A percentile compares a stretch with the other conserved stretches of the same genome.
Conservation (phyloP, 2,113 vertebrate genomes). For the Otolemur garnettii region DNA sequence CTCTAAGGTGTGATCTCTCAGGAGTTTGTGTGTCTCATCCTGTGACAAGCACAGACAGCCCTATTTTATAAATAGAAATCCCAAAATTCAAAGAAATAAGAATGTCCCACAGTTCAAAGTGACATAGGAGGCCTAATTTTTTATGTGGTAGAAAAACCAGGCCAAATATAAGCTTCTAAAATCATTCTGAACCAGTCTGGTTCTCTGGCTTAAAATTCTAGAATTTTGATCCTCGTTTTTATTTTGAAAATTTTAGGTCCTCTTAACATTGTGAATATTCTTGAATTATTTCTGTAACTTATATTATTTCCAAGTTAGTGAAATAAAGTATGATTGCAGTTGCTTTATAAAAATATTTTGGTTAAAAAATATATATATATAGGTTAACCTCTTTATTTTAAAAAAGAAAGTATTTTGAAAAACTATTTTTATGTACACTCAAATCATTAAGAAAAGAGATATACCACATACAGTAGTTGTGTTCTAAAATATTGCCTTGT, state of each 20-base stretch:
- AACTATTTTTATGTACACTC: background rate
- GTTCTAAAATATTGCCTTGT: background rate
- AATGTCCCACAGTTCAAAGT: background rate
- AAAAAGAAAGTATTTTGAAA: background rate
- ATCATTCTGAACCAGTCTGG: background rate
- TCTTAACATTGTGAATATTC: background rate
- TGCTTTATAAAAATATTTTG: background rate
- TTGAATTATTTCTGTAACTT: background rate
- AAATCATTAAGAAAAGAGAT: background rate
- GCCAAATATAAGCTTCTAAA: background rate
- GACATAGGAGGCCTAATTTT: background rate
- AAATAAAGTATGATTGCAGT: background rate
- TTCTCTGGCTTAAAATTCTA: background rate
- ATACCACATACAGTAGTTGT: background rate
- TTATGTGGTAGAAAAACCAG: background rate
- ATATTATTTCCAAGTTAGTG: background rate
- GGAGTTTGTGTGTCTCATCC: background rate
- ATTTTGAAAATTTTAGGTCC: background rate
- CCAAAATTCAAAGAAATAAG: background rate
- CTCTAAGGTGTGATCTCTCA: background rate
- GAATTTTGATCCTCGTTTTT: background rate
- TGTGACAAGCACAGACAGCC: background rate
- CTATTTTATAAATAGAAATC: constrained; percentile 17
- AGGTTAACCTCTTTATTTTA: background rate
- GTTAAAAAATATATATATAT: no score